Base-by-base conservation (phyloP, 2,113 vertebrate genomes). In the Drymodes brunneopygia region DNA sequence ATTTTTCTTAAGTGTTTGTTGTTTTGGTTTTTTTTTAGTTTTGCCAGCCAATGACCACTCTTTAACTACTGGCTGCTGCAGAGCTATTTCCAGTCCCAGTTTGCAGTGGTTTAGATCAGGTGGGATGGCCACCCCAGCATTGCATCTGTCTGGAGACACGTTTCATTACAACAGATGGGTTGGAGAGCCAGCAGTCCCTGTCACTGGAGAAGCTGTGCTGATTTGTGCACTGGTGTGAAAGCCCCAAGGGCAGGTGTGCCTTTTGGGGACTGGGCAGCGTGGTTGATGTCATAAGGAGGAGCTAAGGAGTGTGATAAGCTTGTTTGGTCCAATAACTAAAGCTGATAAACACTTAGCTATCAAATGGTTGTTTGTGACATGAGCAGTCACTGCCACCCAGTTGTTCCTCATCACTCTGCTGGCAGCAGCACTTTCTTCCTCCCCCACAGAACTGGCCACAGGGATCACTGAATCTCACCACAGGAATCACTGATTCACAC, bases 131-230 rank as follows among this genome's bases (percentile, higher is more conserved):
- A 56, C 35, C 31, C 48, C 29, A 73, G 56, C 47, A 53, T 19
- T 1, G 0, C 44, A n/a, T 64, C 42, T 16, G 7, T 42, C 60
- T 89, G 58, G 42, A 83, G 66, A 38, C 28, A 48, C 0, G 0
- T 77, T 90, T 66, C 74, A 31, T 54, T 16, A 19, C 33, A 66
- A 18, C 42, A 77, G 64, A 58, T 0, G 1, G 42, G 31, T 17
- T 70, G 57, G 45, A 91, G 53, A 58, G 25, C 44, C 65, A 69
- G 36, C 57, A 72, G 31, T 25, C n/a, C 22, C 57, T 51, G 10
- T 27, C 22, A 10, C 61, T 80, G 60, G 61, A 51, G 51, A 33
- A 51, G 14, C n/a, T 5, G 2, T 31, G 25, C 44, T 73, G 36
- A n/a, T 65, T 61, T 72, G 23, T 57, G 29, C 56, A 11, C 22